Evolutionary conservation across 1,140 invertebrate genomes (phyloP), one percentile per base, ranked within the genome.

Genomic region (Cydia pomonella): DNA sequence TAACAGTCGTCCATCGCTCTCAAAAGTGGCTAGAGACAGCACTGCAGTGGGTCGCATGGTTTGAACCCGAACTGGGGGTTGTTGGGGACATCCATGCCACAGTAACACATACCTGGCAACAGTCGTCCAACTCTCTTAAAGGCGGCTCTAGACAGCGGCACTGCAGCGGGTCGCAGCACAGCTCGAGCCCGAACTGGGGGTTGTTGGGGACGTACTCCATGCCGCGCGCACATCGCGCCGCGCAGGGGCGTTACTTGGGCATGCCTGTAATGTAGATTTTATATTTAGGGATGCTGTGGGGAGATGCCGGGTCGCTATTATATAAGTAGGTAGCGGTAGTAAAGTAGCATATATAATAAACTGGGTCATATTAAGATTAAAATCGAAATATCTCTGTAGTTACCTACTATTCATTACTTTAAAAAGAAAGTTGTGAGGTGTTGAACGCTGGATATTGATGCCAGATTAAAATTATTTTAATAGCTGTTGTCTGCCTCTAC

Each of bases 121-220:
- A 91, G 74, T 92, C 85, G n/a, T 88, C 87, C 13, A 91, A 87
- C 25, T 92, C 89, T 69, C 87, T 77, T 27, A 89, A 76, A 71
- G 84, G 84, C 23, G 77, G 64, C 12, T 85, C 83, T 16, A 81
- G 77, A 73, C 88, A 90, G 78, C 79, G 80, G 85, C 91, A 93
- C 80, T 92, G 90, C 53, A 93, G 83, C 27, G 88, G 85, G 59
- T 92, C 93, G 85, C 88, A 93, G 86, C 87, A 90, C 64, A 90
- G 84, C 18, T 78, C 84, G 78, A 92, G 80, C 77, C 90, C 92
- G 84, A 86, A 93, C 89, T 93, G 92, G 33, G 93, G 92, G 82
- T 93, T 93, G 88, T 93, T 93, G 33, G 92, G 93, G 62, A 93
- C 85, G 84, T 93, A 93, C 64, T 93, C 92, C 91, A 93, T 93